Percentiles rank a stretch among this genome's conserved stretches.
phyloP scores from a whole-genome alignment of 2,888 invertebrate species.

The Nemapogon koenigi region DNA sequence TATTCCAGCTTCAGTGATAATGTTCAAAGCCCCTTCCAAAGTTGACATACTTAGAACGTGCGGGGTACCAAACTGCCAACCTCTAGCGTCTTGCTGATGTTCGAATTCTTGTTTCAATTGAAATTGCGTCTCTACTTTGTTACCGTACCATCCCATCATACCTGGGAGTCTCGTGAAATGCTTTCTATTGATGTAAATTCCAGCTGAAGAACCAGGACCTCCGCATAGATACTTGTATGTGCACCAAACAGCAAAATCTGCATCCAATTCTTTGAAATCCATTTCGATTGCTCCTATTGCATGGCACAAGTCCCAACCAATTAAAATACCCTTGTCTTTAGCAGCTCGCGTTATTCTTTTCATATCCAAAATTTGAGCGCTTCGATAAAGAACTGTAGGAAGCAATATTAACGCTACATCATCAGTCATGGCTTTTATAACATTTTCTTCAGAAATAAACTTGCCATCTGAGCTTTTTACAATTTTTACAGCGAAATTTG shows the following conservation, averaged over 20 bases:
- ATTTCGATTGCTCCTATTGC: constrained; percentile 39
- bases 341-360: constrained; percentile 34
- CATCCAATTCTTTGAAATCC: constrained; percentile 34
- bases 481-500: constrained; percentile 40
- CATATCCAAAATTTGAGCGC: constrained; percentile 44
- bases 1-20: constrained; percentile 38
- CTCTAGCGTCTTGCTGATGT: constrained; percentile 37
- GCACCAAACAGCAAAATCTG: constrained; percentile 51
- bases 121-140: constrained; percentile 38
- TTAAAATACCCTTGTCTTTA: constrained; percentile 30
- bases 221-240: constrained; percentile 51
- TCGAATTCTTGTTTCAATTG: constrained; percentile 38
- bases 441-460: constrained; percentile 34
- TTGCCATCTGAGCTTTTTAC: constrained; percentile 27
- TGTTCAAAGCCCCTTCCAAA: constrained; percentile 38
- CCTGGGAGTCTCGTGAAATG: constrained; percentile 39
- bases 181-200: constrained; percentile 39
- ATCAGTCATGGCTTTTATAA: constrained; percentile 41
- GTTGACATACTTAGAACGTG: constrained; percentile 37
- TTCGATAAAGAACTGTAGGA: constrained; percentile 39
- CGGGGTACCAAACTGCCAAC: constrained; percentile 46
- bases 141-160: constrained; percentile 43
- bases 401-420: constrained; percentile 38
- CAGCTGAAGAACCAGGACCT: constrained; percentile 39
- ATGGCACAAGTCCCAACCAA: constrained; percentile 50